These are phyloP conservation scores for Mycogona germanica DNA, from an alignment of 2,888 invertebrate species.

Conservation along the genomic window DNA sequence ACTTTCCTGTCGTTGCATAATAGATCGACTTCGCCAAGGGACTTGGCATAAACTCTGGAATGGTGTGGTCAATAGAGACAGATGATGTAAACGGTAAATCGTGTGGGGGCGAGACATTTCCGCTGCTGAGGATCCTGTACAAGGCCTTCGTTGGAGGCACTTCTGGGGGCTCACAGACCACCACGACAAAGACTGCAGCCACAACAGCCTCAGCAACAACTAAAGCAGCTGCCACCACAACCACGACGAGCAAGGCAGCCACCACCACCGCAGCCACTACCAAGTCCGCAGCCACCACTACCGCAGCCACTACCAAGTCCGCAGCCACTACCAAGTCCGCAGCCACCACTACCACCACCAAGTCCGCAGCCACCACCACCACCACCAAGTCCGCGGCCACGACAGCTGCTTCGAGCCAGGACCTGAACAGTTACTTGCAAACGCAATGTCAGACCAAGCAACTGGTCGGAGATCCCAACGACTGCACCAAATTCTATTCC, in stretches of 20 bases:
- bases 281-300: background rate
- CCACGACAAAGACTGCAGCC: background rate
- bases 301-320: background rate
- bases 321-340: background rate
- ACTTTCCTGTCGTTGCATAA: no score
- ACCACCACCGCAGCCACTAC: background rate
- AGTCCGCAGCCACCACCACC: background rate
- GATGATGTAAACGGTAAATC: no score
- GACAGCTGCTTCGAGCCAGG: no score
- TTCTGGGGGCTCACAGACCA: no score
- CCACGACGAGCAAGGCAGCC: background rate
- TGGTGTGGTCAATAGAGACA: no score
- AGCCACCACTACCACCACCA: background rate
- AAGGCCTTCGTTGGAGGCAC: no score
- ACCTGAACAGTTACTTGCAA: no score
- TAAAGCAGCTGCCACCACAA: background rate
- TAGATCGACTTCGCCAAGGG: no score
- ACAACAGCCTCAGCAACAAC: background rate
- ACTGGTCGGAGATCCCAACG: background rate
- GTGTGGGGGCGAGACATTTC: no score
- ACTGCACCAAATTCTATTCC: constrained; percentile 1
- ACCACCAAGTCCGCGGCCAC: background rate
- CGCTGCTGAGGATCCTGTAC: no score
- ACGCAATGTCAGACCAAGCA: background rate
- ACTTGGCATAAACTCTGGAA: no score